These are phyloP conservation scores for Gallinago jamesoni DNA, from an alignment of 2,113 vertebrate genomes.

Conservation along the genomic window DNA sequence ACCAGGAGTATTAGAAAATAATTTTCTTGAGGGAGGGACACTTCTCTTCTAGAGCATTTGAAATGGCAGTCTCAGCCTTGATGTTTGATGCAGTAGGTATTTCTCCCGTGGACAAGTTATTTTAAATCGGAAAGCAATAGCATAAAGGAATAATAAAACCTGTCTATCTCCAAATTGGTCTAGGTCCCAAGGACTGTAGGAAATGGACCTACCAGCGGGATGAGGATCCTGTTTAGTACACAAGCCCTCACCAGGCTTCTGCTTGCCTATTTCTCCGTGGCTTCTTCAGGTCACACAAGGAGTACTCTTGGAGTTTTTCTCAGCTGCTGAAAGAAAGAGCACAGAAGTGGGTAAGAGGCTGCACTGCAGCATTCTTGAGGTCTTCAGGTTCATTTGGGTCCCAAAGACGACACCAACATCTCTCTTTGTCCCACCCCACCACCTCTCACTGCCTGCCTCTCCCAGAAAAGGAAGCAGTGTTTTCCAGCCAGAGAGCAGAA, in stretches of 20 bases:
- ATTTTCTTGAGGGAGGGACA: not conserved
- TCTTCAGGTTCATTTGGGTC: not conserved
- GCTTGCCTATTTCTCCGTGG: not conserved
- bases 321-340: not conserved
- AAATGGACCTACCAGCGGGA: not conserved
- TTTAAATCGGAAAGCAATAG: not conserved
- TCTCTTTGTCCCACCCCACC: not conserved
- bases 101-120: not conserved
- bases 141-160: not conserved
- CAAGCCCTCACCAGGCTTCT: not conserved
- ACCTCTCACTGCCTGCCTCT: not conserved
- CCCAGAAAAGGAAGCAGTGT: not conserved
- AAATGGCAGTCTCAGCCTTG: not conserved
- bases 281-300: not conserved
- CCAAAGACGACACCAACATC: not conserved
- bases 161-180: not conserved
- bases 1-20: not conserved
- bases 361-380: not conserved
- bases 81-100: not conserved
- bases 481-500: not conserved
- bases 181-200: not conserved
- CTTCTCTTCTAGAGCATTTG: not conserved
- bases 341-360: not conserved
- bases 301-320: not conserved
- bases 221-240: not conserved